These are phyloP conservation scores for Ichneumoninae sp. DNA, from an alignment of 2,888 invertebrate species.

Conservation along the genomic window DNA sequence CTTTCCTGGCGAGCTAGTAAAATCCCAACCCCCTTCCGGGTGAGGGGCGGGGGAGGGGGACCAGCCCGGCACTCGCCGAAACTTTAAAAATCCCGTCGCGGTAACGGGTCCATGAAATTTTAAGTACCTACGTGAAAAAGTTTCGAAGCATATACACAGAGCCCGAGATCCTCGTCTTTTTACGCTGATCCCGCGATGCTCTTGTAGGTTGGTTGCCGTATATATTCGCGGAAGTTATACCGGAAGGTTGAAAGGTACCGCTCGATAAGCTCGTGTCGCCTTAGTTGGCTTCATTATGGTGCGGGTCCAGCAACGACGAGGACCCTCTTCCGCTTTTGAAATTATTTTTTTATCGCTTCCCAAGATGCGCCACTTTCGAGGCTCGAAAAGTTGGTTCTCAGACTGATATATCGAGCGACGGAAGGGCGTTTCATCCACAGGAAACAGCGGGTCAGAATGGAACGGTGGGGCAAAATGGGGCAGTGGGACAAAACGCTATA, in stretches of 20 bases:
- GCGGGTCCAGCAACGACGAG: background rate
- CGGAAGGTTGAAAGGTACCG: slow-evolving; percentile 3
- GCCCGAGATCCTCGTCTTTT: background rate
- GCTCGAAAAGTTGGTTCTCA: background rate
- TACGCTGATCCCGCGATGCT: slow-evolving; percentile 6
- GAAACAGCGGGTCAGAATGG: no score
- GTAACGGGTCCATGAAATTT: slow-evolving; percentile 68
- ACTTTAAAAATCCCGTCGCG: slow-evolving; percentile 64
- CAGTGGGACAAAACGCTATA: no score
- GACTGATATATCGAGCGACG: background rate
- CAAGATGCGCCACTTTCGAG: slow-evolving; percentile 1
- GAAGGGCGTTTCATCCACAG: background rate
- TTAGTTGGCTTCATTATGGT: slow-evolving; percentile 34
- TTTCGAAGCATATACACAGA: slow-evolving; percentile 37
- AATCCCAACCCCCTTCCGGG: background rate
- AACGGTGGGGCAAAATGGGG: no score
- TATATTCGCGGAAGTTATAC: slow-evolving; percentile 7
- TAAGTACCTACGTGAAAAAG: slow-evolving; percentile 65
- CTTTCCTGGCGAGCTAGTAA: background rate
- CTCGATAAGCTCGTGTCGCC: slow-evolving; percentile 22
- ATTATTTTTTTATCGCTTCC: slow-evolving; percentile 30
- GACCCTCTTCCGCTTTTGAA: background rate
- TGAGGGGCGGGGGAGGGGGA: background rate
- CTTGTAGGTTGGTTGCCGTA: background rate
- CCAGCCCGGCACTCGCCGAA: slow-evolving; percentile 38